These are phyloP conservation scores for Athripsodes cinereus DNA, from an alignment of 2,888 invertebrate genomes.

Conservation along the genomic window DNA sequence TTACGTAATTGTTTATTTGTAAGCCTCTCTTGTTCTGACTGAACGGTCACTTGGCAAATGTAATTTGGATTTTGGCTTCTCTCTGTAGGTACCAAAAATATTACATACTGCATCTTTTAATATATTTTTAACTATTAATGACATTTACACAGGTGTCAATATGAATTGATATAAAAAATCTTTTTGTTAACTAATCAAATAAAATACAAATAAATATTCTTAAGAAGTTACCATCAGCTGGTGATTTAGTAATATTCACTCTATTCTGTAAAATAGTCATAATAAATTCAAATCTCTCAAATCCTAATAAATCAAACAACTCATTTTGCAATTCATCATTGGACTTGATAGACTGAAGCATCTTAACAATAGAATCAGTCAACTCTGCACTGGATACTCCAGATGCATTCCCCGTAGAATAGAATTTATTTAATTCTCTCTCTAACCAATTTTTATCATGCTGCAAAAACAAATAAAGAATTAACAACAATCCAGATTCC, in stretches of 20 bases:
- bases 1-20: constrained; percentile 70
- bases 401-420: constrained; percentile 36
- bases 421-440: constrained; percentile 47
- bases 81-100: background rate
- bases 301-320: constrained; percentile 84
- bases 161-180: background rate
- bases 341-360: constrained; percentile 55
- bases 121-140: too few species aligned
- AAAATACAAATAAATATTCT: background rate
- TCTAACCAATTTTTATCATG: constrained; percentile 53
- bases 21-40: constrained; percentile 77
- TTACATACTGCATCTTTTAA: background rate
- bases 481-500: too few species aligned
- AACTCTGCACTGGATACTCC: constrained; percentile 55
- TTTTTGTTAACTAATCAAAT: background rate
- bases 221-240: background rate
- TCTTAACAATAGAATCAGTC: constrained; percentile 50
- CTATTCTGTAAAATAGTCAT: constrained; percentile 61
- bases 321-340: constrained; percentile 73
- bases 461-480: constrained; percentile 35
- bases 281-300: constrained; percentile 74
- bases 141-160: too few species aligned
- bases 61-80: constrained; percentile 49
- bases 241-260: constrained; percentile 39
- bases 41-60: constrained; percentile 75